phyloP scores from a whole-genome alignment of 2,888 invertebrate species.

The Tetheella fluctuosa region DNA sequence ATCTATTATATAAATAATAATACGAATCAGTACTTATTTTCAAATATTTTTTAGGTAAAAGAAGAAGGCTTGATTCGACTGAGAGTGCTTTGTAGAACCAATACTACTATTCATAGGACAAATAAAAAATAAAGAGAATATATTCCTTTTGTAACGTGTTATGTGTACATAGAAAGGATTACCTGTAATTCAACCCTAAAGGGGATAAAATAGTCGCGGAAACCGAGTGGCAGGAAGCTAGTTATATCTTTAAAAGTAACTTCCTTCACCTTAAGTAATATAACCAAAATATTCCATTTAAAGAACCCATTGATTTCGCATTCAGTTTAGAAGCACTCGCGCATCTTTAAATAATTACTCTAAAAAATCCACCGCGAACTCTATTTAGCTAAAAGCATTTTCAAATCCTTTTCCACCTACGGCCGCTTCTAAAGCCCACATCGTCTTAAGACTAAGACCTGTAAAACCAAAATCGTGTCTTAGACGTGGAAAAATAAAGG shows the following conservation, averaged over 20 bases:
- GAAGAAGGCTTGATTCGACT: too few species aligned
- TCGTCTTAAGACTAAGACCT: constrained; percentile 18
- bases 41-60: too few species aligned
- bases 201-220: too few species aligned
- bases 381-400: constrained; percentile 56
- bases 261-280: background rate
- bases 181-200: too few species aligned
- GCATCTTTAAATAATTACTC: constrained; percentile 42
- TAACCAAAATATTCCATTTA: constrained; percentile 2
- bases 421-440: constrained; percentile 20
- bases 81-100: too few species aligned
- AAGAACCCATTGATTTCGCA: background rate
- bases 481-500: constrained; percentile 32
- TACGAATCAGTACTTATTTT: too few species aligned
- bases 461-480: constrained; percentile 37
- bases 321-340: constrained; percentile 15
- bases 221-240: too few species aligned
- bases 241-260: background rate
- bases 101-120: too few species aligned
- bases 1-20: too few species aligned
- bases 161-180: too few species aligned
- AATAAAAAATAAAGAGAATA: too few species aligned
- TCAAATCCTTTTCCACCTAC: constrained; percentile 40
- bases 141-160: too few species aligned
- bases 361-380: constrained; percentile 36